Evolutionary conservation across 2,797 vertebrate genomes (phyloP).

Genomic region (Rhinophrynus dorsalis): DNA sequence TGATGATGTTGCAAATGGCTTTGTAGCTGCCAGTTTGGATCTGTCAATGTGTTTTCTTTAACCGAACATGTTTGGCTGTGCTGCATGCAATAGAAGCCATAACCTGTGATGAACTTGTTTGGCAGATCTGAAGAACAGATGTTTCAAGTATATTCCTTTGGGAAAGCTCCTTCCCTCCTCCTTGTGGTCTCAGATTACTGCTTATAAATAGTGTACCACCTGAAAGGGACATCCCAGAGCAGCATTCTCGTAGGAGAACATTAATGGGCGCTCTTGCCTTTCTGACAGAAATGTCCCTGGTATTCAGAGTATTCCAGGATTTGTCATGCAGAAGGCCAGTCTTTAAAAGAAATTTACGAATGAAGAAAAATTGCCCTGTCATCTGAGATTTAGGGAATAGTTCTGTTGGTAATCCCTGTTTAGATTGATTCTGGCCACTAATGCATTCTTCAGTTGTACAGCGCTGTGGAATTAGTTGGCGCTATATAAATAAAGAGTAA

Average conservation of each 20-base stretch:
- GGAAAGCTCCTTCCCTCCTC: not conserved
- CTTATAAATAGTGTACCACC: not conserved
- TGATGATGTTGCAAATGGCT: not conserved
- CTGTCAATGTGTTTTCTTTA: not conserved
- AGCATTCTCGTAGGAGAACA: too few species aligned
- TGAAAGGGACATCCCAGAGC: not conserved
- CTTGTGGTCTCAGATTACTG: not conserved
- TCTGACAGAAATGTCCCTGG: not conserved
- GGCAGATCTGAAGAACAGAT: not conserved
- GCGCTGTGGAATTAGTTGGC: too few species aligned
- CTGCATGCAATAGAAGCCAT: not conserved
- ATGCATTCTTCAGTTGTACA: not conserved
- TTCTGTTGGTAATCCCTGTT: not conserved
- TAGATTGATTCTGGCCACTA: not conserved
- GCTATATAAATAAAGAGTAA: too few species aligned
- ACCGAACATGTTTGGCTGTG: not conserved
- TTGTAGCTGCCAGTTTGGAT: not conserved
- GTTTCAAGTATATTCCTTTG: not conserved
- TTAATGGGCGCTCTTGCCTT: too few species aligned
- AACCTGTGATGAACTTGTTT: not conserved
- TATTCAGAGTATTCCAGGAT: not conserved
- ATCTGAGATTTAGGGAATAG: not conserved
- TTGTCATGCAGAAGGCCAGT: not conserved
- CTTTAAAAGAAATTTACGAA: not conserved
- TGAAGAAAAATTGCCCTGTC: not conserved